Base-by-base conservation (phyloP, 1,140 invertebrate species). In the Drosophila murphyi region DNA sequence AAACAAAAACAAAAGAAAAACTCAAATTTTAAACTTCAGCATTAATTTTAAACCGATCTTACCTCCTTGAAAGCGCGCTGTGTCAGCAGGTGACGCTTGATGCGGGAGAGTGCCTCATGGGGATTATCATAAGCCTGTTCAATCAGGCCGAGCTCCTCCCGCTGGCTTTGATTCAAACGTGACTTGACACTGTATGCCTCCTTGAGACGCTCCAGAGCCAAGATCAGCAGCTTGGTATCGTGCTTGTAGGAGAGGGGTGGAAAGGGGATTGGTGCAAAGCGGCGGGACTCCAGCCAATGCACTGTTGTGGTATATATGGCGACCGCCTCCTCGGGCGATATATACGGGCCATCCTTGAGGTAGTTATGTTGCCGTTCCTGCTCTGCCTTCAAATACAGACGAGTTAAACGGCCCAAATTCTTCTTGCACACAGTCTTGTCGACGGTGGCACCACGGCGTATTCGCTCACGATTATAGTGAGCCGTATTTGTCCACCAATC, bases 401-500 rank as follows among this genome's bases (percentile, higher is more conserved):
- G 94, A 0, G 99, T 99, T 4, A 99, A 93, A 32, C 99, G 94
- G 5, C 99, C 99, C 48, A 99, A 94, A 94, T 99, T 99, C 93
- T 99, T 99, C 93, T 99, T 99, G 93, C 99, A 99, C 0, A 99
- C 99, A 1, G 99, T 99, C 93, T 99, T 99, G 92, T 99, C 99
- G 20, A 99, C 98, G 2, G 97, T 98, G 12, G 97, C 97, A 41
- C 97, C 97, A 68, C 97, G 95, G 2, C 97, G 94, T 47, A 99
- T 98, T 79, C 99, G 94, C 93, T 99, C 99, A 31, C 99, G 95
- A 93, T 99, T 99, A 93, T 99, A 99, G 93, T 99, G 99, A 2
- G 99, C 99, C 0, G 99, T 99, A 93, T 99, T 99, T 0, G 99
- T 99, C 99, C 99, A 99, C 99, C 99, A 99, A 93, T 99, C 99